Evolutionary conservation across 2,113 vertebrate genomes (phyloP), one percentile per base, ranked within the genome.

Genomic region (Morone saxatilis): DNA sequence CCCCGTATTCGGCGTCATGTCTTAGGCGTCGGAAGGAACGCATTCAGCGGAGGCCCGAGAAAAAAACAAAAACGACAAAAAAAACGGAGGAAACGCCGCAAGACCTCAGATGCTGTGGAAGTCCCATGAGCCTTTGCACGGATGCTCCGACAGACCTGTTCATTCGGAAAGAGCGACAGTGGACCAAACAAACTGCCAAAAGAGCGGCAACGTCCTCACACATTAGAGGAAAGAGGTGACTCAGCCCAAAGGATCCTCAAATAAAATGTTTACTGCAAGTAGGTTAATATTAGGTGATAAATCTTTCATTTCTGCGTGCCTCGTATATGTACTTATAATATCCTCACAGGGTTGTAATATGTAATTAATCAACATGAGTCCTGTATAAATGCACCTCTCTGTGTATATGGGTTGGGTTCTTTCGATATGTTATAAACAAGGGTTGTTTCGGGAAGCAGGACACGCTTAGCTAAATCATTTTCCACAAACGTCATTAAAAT

Each of bases 1-100:
- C 94, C 98, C 98, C 63, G 98, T 99, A 83, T 99, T 99, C 88
- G 98, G 98, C 83, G 98, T 98, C 90, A 99, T 99, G 98, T 99
- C 97, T 78, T 99, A 97, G 80, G 50, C 22, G 20, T 6, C 1
- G 7, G 12, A 0, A 8, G 31, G 3, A 19, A 41, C 17, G 53
- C 51, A 6, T 62, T 76, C 71, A 67, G 48, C 40, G 54, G 95
- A 66, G 86, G 70, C 47, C 45, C 7, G 19, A 20, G 25, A n/a
- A 6, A 25, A 57, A 16, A 25, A 43, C 60, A 68, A 11, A 61
- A 31, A 22, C 43, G 16, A 36, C n/a, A 72, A 61, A 12, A 57
- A 36, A 7, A 59, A n/a, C 0, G 10, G 54, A 62, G 66, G 65
- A 76, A 61, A 60, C 43, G 14, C 40, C 59, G 6, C 71, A 25